Base-by-base conservation (phyloP, 1,140 invertebrate genomes). In the Ceratina japonica region DNA sequence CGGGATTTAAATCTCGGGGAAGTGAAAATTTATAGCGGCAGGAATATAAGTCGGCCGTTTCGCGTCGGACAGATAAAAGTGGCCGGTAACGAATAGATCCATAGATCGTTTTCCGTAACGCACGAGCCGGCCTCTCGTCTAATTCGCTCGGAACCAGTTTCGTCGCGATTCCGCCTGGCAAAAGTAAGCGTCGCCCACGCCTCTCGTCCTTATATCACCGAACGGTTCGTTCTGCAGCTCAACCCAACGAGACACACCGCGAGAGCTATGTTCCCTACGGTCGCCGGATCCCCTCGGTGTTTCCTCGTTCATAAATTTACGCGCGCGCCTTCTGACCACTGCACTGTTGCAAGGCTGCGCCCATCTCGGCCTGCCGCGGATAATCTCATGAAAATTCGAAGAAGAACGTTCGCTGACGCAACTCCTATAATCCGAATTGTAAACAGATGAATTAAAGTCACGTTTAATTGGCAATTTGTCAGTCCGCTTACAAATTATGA, bases 251-350 rank as follows among this genome's bases (percentile, higher is more conserved):
- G 81, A 78, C 66, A 59, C 69, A 62, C 72, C 65, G 81, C 79
- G 73, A 82, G 76, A 85, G 76, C 80, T 87, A 78, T 76, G 75
- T 80, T 70, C 58, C 77, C 44, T 44, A 44, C 37, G 37, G 24
- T 24, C 78, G 66, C 80, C 71, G 69, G 74, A 44, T 44, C 37
- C 37, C 65, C 83, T 27, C 58, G 74, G 52, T 75, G 82, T 89
- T 89, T 89, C 88, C 88, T 87, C 84, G 85, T 87, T 86, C 88
- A 87, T 89, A 88, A 90, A 89, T 90, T 89, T 85, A 81, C 84
- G 83, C 81, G 82, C 68, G 16, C 85, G 81, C 37, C 64, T 52
- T 79, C 37, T 44, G 37, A 44, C 37, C 37, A 71, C 66, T 62
- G 24, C n/a, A 5, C 64, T 10, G 37, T 44, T 44, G 73, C 62